A percentile compares a stretch with the other conserved stretches of the same genome.
phyloP scores from a whole-genome alignment of 2,113 vertebrate species.

The Azemiops feae region DNA sequence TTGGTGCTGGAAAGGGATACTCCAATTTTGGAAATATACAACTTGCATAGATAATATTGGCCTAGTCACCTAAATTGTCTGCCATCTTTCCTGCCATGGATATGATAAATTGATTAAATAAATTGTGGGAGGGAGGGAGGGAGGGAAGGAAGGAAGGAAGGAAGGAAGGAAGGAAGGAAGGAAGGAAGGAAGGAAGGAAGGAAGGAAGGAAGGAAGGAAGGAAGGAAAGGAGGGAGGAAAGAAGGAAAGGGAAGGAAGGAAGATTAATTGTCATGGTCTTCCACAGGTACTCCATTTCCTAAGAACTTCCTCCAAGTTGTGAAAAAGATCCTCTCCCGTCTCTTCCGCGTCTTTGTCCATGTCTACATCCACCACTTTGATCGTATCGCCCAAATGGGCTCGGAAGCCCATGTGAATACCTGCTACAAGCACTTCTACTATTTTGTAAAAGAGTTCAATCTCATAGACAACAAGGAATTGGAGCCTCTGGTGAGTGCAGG shows the following conservation, averaged over 20 bases:
- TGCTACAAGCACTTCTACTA: conserved; percentile 99
- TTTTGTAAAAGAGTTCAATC: conserved; percentile 91
- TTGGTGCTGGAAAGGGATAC: neutral
- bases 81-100: neutral
- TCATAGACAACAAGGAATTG: conserved; percentile 97
- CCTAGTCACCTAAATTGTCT: neutral
- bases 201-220: neutral
- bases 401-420: conserved; percentile 96
- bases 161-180: too few relatives aligned
- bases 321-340: conserved; percentile 95
- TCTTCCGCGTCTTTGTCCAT: conserved; percentile 96
- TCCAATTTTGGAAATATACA: neutral
- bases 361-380: conserved; percentile 99
- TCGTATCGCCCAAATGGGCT: conserved; percentile 91
- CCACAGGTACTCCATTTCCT: conserved; percentile 93
- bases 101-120: neutral
- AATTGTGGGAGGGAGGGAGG: neutral
- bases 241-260: neutral
- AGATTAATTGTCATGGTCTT: neutral
- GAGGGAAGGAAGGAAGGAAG: too few relatives aligned
- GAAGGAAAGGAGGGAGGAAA: neutral
- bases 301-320: conserved; percentile 94
- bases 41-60: neutral
- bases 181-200: neutral
- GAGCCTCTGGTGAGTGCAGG: conserved; percentile 88